These are phyloP conservation scores for Caenorhabditis latens DNA, from an alignment of 1,140 invertebrate species.

Conservation along the genomic window DNA sequence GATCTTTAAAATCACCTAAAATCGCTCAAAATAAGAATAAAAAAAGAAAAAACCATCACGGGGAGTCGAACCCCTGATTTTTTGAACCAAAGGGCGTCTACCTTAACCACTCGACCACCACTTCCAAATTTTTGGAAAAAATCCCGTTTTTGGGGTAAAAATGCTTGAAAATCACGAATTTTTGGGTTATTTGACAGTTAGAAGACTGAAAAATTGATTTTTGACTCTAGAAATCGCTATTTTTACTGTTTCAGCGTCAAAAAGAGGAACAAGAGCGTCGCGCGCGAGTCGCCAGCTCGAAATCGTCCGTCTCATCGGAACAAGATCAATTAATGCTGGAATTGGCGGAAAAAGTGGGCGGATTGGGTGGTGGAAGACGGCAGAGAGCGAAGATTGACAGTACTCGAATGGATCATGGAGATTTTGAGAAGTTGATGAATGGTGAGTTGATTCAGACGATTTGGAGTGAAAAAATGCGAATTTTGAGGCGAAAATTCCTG, in stretches of 20 bases:
- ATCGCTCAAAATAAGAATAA: no score
- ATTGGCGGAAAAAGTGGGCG: slow-evolving; percentile 62
- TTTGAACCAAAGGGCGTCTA: no score
- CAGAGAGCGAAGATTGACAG: slow-evolving; percentile 62
- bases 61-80: no score
- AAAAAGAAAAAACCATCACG: no score
- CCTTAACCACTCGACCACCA: no score
- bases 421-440: slow-evolving; percentile 68
- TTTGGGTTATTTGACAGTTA: no score
- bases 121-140: no score
- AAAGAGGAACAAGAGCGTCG: slow-evolving; percentile 57
- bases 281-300: slow-evolving; percentile 3
- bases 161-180: no score
- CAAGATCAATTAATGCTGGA: slow-evolving; percentile 62
- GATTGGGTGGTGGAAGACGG: slow-evolving; percentile 28
- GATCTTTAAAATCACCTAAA: no score
- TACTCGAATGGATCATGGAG: slow-evolving; percentile 65
- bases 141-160: no score
- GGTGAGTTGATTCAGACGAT: slow-evolving; percentile 16
- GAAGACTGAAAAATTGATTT: no score
- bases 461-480: background rate
- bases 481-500: background rate
- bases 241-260: slow-evolving; percentile 26
- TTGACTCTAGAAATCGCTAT: background rate
- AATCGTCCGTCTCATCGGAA: slow-evolving; percentile 3